Conservation (phyloP, 2,113 vertebrate genomes). For the Gila orcuttii region DNA sequence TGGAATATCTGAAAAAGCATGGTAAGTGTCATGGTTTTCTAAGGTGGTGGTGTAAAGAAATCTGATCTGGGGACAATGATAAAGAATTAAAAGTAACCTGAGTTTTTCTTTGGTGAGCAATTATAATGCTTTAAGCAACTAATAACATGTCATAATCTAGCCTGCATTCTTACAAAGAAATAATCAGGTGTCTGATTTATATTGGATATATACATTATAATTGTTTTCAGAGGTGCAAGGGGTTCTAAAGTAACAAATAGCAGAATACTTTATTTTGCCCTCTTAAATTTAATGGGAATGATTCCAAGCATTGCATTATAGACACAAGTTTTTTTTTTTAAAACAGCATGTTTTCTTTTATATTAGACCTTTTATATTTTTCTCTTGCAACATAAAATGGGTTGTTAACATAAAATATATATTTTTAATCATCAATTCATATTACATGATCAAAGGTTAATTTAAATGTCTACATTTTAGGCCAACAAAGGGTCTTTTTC, state of each 20-base stretch:
- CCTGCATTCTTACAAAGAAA: neutral
- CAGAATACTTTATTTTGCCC: neutral
- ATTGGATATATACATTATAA: neutral
- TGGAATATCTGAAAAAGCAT: slow-evolving; percentile 80
- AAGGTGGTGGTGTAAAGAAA: neutral
- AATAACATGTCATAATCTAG: neutral
- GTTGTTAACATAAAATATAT: no score
- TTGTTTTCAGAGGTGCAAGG: neutral
- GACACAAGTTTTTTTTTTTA: no score
- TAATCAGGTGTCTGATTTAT: neutral
- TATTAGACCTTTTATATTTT: no score
- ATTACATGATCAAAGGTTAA: no score
- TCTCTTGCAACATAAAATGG: no score
- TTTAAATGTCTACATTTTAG: no score
- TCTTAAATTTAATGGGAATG: neutral
- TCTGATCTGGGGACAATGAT: slow-evolving; percentile 17
- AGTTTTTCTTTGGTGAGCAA: neutral
- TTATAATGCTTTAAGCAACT: neutral
- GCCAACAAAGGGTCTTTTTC: no score
- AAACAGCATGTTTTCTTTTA: no score
- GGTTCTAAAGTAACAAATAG: neutral
- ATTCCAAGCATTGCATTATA: neutral
- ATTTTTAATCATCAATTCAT: no score
- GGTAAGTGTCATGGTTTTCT: slow-evolving; percentile 71
- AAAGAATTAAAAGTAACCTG: slow-evolving; percentile 37